phyloP scores from a whole-genome alignment of 1,140 invertebrate genomes.

The Drosophila virilis region DNA sequence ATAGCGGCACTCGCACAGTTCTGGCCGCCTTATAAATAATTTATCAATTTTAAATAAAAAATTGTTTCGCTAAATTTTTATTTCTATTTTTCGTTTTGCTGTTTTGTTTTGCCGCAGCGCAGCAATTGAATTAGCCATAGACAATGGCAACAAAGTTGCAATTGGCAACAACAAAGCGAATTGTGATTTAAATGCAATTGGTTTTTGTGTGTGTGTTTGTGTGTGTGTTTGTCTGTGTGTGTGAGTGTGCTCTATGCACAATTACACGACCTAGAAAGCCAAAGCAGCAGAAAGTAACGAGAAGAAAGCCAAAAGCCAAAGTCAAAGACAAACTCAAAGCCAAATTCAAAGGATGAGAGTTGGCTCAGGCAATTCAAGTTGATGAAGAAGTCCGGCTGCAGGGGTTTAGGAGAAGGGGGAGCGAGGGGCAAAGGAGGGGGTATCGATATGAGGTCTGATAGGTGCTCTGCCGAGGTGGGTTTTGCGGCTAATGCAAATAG shows the following conservation, averaged over 20 bases:
- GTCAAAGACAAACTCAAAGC: constrained; percentile 21
- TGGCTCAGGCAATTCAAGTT: constrained; percentile 3
- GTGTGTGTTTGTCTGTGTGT: constrained; percentile 14
- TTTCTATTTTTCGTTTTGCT: constrained; percentile 3
- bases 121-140: constrained; percentile 74
- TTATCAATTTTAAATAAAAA: constrained; percentile 67
- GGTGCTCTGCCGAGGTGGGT: too few relatives aligned
- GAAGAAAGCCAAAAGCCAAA: constrained; percentile 68
- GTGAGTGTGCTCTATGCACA: constrained; percentile 61
- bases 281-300: constrained; percentile 76
- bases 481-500: constrained; percentile 63
- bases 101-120: constrained; percentile 22
- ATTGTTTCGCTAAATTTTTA: constrained; percentile 14
- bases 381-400: not conserved
- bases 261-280: constrained; percentile 82
- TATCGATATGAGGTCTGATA: not conserved
- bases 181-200: constrained; percentile 82
- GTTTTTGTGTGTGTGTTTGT: constrained; percentile 50
- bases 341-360: constrained; percentile 45
- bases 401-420: not conserved
- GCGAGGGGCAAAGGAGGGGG: not conserved
- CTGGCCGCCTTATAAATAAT: constrained; percentile 68
- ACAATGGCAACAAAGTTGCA: constrained; percentile 36
- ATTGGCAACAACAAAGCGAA: constrained; percentile 58
- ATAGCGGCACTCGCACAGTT: constrained; percentile 33